Evolutionary conservation across 2,888 invertebrate species (phyloP).

Genomic region (Antheraea assamensis): DNA sequence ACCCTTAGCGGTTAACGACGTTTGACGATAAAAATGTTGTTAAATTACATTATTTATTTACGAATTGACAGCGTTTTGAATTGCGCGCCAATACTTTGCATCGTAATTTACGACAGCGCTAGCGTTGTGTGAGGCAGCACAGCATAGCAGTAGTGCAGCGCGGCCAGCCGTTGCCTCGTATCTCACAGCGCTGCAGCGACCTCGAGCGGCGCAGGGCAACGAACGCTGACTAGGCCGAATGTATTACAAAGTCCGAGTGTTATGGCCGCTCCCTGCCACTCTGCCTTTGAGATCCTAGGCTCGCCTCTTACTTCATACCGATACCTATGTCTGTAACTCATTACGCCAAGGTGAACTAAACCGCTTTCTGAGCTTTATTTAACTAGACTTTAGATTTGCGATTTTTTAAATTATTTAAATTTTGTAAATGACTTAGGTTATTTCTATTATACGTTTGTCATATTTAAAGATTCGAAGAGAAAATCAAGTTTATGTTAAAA

Average conservation of each 20-base stretch:
- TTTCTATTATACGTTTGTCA: neutral
- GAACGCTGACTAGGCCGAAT: conserved; percentile 81
- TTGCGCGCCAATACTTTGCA: conserved; percentile 47
- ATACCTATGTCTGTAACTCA: conserved; percentile 66
- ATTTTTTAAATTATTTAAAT: conserved; percentile 10
- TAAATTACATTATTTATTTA: conserved; percentile 8
- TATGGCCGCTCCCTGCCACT: conserved; percentile 77
- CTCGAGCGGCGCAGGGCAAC: conserved; percentile 75
- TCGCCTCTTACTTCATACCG: conserved; percentile 72
- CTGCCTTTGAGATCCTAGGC: conserved; percentile 76
- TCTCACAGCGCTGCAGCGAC: conserved; percentile 51
- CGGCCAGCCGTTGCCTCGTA: conserved; percentile 31
- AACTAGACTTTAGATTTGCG: conserved; percentile 18
- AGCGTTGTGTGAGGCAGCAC: conserved; percentile 50
- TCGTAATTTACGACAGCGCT: conserved; percentile 62
- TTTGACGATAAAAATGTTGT: neutral
- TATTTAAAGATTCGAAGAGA: neutral
- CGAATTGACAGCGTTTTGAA: conserved; percentile 35
- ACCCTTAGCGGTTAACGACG: no score
- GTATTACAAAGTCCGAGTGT: conserved; percentile 80
- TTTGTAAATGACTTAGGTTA: conserved; percentile 7
- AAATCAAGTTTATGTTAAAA: neutral
- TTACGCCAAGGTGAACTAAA: conserved; percentile 73
- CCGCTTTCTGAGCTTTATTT: conserved; percentile 39
- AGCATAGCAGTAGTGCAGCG: conserved; percentile 33